Conservation (phyloP, 2,797 vertebrate genomes). For the Streptopelia turtur region DNA sequence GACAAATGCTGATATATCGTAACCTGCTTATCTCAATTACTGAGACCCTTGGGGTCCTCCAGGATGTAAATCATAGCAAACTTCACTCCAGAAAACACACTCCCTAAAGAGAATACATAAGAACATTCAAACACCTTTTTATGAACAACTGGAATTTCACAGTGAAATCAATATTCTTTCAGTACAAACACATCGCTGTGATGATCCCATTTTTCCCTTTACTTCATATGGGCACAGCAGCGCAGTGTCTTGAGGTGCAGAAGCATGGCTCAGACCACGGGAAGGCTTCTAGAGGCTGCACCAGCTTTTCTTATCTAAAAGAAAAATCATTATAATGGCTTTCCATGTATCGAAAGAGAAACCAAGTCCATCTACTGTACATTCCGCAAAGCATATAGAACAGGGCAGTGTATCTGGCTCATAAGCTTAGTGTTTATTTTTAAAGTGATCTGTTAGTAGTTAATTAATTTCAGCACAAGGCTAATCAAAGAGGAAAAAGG, state of each 20-base stretch:
- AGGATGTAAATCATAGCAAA: background rate
- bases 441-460: background rate
- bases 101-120: background rate
- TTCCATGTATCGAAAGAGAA: background rate
- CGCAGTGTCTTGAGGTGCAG: background rate
- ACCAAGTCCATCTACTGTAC: background rate
- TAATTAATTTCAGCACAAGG: background rate
- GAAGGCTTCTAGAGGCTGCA: background rate
- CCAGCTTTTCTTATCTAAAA: background rate
- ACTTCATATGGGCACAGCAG: background rate
- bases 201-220: background rate
- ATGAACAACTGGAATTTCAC: background rate
- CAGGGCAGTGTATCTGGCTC: background rate
- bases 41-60: background rate
- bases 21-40: background rate
- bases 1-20: background rate
- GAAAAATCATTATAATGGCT: background rate
- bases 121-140: background rate
- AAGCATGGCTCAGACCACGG: background rate
- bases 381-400: background rate
- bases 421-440: background rate
- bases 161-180: background rate
- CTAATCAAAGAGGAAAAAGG: background rate
- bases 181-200: background rate
- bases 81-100: background rate